Conservation (phyloP, 2,113 vertebrate genomes). For the Gavialis gangeticus region DNA sequence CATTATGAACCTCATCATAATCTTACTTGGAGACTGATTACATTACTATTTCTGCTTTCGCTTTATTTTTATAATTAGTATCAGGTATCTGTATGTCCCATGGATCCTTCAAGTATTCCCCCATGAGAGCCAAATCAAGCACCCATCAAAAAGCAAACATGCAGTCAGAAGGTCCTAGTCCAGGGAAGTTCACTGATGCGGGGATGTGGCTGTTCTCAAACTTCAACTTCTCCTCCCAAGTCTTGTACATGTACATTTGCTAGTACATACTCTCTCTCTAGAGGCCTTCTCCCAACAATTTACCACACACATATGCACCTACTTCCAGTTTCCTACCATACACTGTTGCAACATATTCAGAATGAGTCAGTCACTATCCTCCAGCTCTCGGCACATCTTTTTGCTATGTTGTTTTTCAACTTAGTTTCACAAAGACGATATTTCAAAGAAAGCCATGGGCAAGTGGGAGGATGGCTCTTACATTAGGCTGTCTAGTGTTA, state of each 20-base stretch:
- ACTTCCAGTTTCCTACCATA: too few species aligned
- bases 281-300: not conserved
- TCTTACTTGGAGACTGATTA: fast-evolving
- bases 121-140: not conserved
- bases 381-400: fast-evolving
- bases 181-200: fast-evolving
- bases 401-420: not conserved
- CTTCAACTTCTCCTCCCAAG: not conserved
- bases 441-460: not conserved
- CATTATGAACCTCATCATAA: not conserved
- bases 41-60: not conserved
- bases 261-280: not conserved
- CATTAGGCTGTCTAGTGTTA: not conserved
- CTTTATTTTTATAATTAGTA: not conserved
- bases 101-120: not conserved
- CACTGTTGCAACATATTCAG: not conserved
- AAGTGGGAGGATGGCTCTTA: not conserved
- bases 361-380: not conserved
- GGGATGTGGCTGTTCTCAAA: not conserved
- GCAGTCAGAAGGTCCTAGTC: not conserved
- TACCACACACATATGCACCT: not conserved
- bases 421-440: not conserved
- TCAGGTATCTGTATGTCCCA: not conserved
- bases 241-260: not conserved
- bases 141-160: not conserved